phyloP scores from a whole-genome alignment of 35 echinoderm and acorn worm genomes.

The Strongylocentrotus purpuratus region DNA sequence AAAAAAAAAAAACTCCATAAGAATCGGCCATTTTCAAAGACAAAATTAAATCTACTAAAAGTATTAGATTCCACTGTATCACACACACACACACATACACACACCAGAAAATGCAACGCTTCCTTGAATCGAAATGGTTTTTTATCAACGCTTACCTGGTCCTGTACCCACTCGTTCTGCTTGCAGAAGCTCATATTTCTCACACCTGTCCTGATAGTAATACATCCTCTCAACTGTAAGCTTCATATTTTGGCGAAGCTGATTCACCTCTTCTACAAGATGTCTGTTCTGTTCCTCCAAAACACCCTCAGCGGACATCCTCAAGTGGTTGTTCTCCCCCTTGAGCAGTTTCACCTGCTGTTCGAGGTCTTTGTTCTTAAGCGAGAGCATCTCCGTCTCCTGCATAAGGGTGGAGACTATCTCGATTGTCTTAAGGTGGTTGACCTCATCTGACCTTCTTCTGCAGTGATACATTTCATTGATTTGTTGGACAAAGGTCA shows the following conservation, averaged over 20 bases:
- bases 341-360: not conserved
- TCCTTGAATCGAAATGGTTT: not conserved
- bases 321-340: not conserved
- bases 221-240: not conserved
- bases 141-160: not conserved
- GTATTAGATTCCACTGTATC: too few species aligned
- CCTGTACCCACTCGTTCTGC: not conserved
- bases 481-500: not conserved
- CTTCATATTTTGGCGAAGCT: not conserved
- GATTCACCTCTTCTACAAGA: not conserved
- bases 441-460: not conserved
- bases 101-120: not conserved
- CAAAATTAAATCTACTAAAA: too few species aligned
- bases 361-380: not conserved
- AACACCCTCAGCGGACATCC: not conserved
- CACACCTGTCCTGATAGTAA: not conserved
- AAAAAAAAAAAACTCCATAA: too few species aligned
- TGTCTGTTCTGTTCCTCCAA: not conserved
- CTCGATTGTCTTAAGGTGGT: not conserved
- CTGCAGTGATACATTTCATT: not conserved
- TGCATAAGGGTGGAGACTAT: not conserved
- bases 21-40: too few species aligned
- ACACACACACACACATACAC: too few species aligned
- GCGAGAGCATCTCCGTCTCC: not conserved
- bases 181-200: not conserved